Conservation (phyloP, 1,140 invertebrate genomes). For the Panonychus citri region DNA sequence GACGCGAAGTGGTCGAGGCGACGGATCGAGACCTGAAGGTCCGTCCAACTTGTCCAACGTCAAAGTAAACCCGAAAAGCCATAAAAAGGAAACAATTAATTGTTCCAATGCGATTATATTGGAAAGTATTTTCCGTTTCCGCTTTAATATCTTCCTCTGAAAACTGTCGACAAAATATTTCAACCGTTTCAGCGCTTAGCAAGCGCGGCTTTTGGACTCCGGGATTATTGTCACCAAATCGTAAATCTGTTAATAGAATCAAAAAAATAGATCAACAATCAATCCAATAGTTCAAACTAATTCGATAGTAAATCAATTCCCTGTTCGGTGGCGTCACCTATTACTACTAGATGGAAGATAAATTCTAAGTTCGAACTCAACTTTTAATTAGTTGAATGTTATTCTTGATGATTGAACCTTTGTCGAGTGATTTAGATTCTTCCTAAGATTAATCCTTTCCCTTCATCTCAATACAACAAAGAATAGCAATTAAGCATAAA, state of each 20-base stretch:
- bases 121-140: conserved; percentile 4
- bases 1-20: neutral
- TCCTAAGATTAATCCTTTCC: no score
- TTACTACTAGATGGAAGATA: no score
- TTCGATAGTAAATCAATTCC: no score
- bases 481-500: no score
- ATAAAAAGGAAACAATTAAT: conserved; percentile 6
- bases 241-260: neutral
- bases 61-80: conserved; percentile 7
- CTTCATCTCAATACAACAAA: no score
- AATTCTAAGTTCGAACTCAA: no score
- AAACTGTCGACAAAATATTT: conserved; percentile 8
- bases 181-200: conserved; percentile 8
- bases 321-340: no score
- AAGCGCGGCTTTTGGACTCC: neutral
- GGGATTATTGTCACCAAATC: neutral
- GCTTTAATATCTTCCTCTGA: conserved; percentile 4
- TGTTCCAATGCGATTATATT: conserved; percentile 7
- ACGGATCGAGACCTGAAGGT: conserved; percentile 16
- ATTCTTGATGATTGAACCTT: no score
- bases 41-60: neutral
- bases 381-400: no score
- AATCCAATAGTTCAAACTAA: no score
- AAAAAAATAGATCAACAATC: no score
- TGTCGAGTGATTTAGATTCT: no score